These are phyloP conservation scores for Ptilodon capucinus DNA, from an alignment of 2,888 invertebrate species.

Conservation along the genomic window DNA sequence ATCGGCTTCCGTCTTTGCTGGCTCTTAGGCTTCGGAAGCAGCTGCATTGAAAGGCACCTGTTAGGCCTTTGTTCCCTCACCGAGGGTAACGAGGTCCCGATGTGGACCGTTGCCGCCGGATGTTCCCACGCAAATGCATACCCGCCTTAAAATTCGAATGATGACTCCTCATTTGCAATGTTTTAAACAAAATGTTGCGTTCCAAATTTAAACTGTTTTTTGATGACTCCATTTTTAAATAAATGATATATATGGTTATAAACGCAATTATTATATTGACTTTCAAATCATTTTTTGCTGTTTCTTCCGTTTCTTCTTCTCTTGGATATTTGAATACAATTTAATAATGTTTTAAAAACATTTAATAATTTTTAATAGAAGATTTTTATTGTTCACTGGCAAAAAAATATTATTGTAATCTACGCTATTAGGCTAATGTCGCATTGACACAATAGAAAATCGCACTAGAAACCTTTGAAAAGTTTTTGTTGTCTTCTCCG, in stretches of 20 bases:
- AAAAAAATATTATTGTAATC: neutral
- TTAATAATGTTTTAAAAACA: too few species aligned
- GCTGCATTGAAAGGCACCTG: conserved; percentile 58
- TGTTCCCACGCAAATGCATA: conserved; percentile 67
- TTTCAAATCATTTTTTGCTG: neutral
- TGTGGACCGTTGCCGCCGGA: conserved; percentile 50
- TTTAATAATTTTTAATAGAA: too few species aligned
- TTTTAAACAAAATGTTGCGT: conserved; percentile 1
- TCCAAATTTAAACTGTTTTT: neutral
- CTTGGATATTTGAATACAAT: too few species aligned
- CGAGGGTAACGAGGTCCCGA: conserved; percentile 17
- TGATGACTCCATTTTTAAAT: neutral
- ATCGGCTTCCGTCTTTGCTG: conserved; percentile 36
- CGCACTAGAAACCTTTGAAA: conserved; percentile 67
- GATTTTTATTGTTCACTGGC: neutral
- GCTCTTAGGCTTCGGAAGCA: conserved; percentile 67
- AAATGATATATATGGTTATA: neutral
- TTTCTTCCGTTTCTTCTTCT: too few species aligned
- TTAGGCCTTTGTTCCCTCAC: conserved; percentile 54
- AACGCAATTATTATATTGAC: neutral
- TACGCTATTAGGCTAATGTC: conserved; percentile 31
- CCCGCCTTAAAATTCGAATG: conserved; percentile 32
- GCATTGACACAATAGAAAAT: conserved; percentile 55
- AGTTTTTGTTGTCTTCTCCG: conserved; percentile 69
- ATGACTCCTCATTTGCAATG: conserved; percentile 22